phyloP scores from a whole-genome alignment of 2,797 vertebrate genomes.

The Mastacembelus armatus region DNA sequence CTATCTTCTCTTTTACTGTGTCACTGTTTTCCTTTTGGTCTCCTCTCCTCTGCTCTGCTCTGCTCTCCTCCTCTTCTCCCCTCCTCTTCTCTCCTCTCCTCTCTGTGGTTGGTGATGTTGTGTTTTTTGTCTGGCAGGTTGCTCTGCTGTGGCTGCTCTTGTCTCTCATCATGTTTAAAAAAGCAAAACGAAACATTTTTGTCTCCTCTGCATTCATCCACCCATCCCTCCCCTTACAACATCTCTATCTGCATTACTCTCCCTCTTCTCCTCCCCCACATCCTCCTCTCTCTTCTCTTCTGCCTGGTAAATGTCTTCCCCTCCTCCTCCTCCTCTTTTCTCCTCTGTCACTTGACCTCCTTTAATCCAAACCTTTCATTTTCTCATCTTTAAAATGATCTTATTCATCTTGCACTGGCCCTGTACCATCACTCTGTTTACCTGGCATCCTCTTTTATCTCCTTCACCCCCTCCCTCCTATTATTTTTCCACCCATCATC shows the following conservation, averaged over 20 bases:
- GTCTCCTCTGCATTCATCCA: conserved; percentile 47
- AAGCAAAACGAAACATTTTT: conserved; percentile 69
- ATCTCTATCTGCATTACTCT: conserved; percentile 32
- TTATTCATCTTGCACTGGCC: conserved; percentile 1
- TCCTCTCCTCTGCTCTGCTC: not conserved
- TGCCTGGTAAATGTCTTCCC: not conserved
- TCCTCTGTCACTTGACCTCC: conserved; percentile 19
- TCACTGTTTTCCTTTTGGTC: conserved; percentile 18
- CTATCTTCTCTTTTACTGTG: conserved; percentile 30
- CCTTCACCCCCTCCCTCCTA: conserved; percentile 8
- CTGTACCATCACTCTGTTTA: conserved; percentile 22
- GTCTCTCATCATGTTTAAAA: conserved; percentile 75
- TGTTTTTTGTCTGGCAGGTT: conserved; percentile 63
- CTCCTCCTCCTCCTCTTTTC: not conserved
- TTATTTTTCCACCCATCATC: conserved; percentile 13
- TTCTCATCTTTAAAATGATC: conserved; percentile 20
- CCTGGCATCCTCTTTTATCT: conserved; percentile 26
- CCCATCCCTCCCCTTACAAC: conserved; percentile 26
- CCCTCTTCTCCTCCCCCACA: conserved; percentile 11
- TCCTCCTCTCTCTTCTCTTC: not conserved
- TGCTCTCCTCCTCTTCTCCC: conserved; percentile 8
- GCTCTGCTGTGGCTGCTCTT: conserved; percentile 65
- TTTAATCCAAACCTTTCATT: conserved; percentile 29
- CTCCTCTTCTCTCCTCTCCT: conserved; percentile 16
- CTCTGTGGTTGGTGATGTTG: conserved; percentile 33